Conservation (phyloP, 53 echinoderm and acorn worm species). For the Temnopleurus reevesii region DNA sequence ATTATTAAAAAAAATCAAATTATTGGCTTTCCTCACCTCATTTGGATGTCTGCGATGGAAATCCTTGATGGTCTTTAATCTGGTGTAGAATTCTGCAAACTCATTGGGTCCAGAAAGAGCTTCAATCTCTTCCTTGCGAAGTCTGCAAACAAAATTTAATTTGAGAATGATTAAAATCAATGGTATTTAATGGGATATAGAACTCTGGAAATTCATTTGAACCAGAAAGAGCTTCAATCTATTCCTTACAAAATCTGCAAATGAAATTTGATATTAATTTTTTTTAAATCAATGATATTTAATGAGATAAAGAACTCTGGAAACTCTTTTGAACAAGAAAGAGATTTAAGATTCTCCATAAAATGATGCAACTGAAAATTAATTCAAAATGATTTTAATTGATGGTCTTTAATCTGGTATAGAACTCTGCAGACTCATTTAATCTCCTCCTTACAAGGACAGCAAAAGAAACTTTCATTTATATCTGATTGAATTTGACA, state of each 20-base stretch:
- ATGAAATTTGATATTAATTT: too few relatives aligned
- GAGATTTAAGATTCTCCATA: slow-evolving; percentile 94
- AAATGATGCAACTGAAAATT: too few relatives aligned
- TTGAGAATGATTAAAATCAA: neutral
- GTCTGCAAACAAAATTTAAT: slow-evolving; percentile 62
- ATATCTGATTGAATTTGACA: too few relatives aligned
- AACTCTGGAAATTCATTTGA: slow-evolving; percentile 93
- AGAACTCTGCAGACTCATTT: slow-evolving; percentile 85
- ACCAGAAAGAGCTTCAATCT: slow-evolving; percentile 93
- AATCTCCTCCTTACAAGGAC: slow-evolving; percentile 95
- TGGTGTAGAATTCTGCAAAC: slow-evolving; percentile 91
- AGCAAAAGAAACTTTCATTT: too few relatives aligned
- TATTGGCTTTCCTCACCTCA: slow-evolving; percentile 65
- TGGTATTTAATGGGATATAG: neutral
- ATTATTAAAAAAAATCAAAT: too few relatives aligned
- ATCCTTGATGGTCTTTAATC: slow-evolving; percentile 92
- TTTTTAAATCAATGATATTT: neutral
- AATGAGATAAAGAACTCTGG: slow-evolving; percentile 40
- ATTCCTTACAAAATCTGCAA: slow-evolving; percentile 89
- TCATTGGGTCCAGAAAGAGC: slow-evolving; percentile 98
- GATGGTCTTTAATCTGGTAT: neutral
- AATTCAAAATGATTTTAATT: neutral
- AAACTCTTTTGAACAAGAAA: slow-evolving; percentile 96
- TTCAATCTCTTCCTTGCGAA: slow-evolving; percentile 93
- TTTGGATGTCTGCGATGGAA: slow-evolving; percentile 98